Percentiles rank a stretch among this genome's conserved stretches.
phyloP scores from a whole-genome alignment of 2,797 vertebrate genomes.

The Phaenicophaeus curvirostris region DNA sequence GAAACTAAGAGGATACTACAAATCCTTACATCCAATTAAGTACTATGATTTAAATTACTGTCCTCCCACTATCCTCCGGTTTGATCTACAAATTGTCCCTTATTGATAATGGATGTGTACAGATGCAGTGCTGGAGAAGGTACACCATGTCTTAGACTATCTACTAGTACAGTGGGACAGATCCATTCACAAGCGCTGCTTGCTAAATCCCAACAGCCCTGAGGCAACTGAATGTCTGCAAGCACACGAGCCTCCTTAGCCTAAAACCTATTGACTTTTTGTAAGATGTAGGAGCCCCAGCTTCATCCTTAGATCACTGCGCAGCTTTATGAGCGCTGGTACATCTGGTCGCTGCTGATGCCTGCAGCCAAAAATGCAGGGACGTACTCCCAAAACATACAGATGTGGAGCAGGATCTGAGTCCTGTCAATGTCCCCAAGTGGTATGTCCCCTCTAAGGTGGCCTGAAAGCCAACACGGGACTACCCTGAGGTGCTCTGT shows the following conservation, averaged over 20 bases:
- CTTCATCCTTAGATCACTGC: not conserved
- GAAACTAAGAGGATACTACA: conserved; percentile 24
- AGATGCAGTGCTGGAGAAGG: not conserved
- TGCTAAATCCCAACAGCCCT: not conserved
- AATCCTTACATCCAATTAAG: conserved; percentile 9
- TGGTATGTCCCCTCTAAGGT: fast-evolving
- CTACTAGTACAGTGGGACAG: not conserved
- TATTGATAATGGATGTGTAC: not conserved
- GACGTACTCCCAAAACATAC: fast-evolving
- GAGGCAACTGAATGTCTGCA: not conserved
- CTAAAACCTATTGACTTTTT: not conserved
- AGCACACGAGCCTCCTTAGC: not conserved
- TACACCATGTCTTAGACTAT: not conserved
- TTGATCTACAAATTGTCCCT: conserved; percentile 2
- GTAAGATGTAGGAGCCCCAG: not conserved
- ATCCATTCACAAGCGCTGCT: not conserved
- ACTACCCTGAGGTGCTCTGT: not conserved
- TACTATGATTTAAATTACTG: not conserved
- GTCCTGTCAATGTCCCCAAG: not conserved
- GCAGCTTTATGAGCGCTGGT: not conserved
- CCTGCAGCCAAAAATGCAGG: fast-evolving
- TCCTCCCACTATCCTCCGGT: not conserved
- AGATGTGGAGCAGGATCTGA: not conserved
- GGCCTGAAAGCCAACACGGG: not conserved
- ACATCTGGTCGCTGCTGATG: not conserved